These are phyloP conservation scores for Ridgeia piscesae DNA, from an alignment of 1,140 invertebrate species.

Conservation along the genomic window DNA sequence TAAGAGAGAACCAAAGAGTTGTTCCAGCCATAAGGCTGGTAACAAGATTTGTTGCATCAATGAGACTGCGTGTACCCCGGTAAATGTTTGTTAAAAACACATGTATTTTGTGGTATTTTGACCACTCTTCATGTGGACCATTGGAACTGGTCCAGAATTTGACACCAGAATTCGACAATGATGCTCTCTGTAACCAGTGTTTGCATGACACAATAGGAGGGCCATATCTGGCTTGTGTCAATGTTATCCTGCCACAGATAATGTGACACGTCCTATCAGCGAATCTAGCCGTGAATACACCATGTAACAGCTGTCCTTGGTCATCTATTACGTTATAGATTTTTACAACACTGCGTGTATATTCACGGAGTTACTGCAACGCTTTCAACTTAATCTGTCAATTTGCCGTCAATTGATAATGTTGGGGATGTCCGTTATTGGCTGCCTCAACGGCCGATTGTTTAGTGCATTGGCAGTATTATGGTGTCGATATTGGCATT, in stretches of 20 bases:
- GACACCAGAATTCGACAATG: not conserved
- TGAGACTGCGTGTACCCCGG: too few relatives aligned
- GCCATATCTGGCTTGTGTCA: not conserved
- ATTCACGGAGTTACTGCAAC: not conserved
- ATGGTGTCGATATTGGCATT: not conserved
- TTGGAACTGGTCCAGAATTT: not conserved
- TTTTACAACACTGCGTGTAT: not conserved
- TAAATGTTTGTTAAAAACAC: too few relatives aligned
- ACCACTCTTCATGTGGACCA: too few relatives aligned
- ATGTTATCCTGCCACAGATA: not conserved
- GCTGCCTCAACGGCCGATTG: not conserved
- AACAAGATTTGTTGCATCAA: too few relatives aligned
- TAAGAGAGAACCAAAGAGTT: too few relatives aligned
- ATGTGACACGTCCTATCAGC: not conserved
- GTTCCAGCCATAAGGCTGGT: too few relatives aligned
- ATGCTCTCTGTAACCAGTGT: not conserved
- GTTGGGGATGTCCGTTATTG: not conserved
- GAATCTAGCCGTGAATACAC: not conserved
- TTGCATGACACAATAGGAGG: not conserved
- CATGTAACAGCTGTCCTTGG: not conserved
- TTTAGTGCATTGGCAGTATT: not conserved
- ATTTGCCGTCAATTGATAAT: constrained; percentile 1
- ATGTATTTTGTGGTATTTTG: too few relatives aligned
- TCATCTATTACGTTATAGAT: constrained; percentile 4
- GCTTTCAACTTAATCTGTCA: not conserved